Conservation (phyloP, 1,140 invertebrate species). For the Phortica variegata region DNA sequence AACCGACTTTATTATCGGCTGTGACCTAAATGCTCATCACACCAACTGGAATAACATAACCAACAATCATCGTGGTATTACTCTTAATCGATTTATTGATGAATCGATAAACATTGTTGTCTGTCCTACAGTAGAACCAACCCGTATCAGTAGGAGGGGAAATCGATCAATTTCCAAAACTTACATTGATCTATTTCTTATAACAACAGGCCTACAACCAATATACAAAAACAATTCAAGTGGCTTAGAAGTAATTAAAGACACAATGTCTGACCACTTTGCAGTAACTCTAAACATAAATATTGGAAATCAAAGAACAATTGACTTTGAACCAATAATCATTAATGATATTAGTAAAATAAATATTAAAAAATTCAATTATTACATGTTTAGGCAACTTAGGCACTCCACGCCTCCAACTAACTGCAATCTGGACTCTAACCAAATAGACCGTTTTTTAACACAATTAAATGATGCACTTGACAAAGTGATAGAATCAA, state of each 20-base stretch:
- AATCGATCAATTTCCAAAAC: too few species aligned
- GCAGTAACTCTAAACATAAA: background rate
- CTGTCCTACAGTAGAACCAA: conserved; percentile 1
- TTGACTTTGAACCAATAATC: background rate
- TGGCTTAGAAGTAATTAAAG: background rate
- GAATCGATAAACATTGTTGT: background rate
- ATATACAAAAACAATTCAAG: too few species aligned
- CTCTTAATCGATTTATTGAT: background rate
- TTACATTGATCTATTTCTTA: conserved; percentile 10
- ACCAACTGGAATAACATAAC: background rate
- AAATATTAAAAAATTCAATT: background rate
- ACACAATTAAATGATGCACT: background rate
- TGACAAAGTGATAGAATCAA: background rate
- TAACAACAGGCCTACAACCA: background rate
- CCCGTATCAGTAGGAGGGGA: background rate
- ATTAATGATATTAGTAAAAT: background rate
- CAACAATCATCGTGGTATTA: background rate
- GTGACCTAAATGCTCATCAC: conserved; percentile 11
- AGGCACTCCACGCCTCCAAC: too few species aligned
- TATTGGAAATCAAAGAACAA: background rate
- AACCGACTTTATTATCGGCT: conserved; percentile 5
- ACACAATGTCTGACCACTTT: conserved; percentile 9
- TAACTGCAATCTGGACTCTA: background rate
- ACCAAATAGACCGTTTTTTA: background rate
- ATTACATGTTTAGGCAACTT: background rate